Evolutionary conservation across 2,113 vertebrate genomes (phyloP).

Genomic region (Laterallus jamaicensis): DNA sequence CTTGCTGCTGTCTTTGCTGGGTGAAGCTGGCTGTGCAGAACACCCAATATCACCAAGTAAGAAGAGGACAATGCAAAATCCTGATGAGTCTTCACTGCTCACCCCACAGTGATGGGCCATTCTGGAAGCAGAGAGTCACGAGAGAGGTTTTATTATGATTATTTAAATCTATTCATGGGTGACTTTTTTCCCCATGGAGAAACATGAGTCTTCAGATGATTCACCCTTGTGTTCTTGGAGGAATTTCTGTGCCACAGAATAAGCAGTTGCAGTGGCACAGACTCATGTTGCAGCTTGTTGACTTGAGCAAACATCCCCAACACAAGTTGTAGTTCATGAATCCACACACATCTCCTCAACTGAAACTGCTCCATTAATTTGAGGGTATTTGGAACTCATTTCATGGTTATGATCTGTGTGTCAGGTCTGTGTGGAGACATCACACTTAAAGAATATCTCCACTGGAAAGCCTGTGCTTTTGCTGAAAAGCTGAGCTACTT

Average conservation of each 20-base stretch:
- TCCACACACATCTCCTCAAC: not conserved
- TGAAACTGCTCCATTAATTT: not conserved
- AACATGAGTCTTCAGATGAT: constrained; percentile 9
- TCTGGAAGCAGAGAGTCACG: not conserved
- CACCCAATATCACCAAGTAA: not conserved
- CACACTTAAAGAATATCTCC: not conserved
- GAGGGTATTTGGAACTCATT: not conserved
- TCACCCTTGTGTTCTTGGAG: not conserved
- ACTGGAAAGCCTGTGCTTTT: not conserved
- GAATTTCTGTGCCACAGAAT: not conserved
- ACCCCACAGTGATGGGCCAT: not conserved
- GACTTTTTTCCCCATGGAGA: not conserved
- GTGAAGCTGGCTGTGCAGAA: not conserved
- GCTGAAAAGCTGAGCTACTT: constrained; percentile 6
- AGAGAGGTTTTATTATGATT: not conserved
- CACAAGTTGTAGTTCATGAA: not conserved
- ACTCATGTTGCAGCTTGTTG: not conserved
- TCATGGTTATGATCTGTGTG: not conserved
- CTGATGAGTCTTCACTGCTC: not conserved
- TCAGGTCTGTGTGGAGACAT: not conserved
- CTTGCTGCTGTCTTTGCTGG: not conserved
- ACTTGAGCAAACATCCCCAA: not conserved
- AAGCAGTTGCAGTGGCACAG: not conserved
- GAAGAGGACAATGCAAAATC: not conserved
- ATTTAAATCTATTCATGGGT: not conserved